Base-by-base conservation (phyloP, 2,113 vertebrate species). In the Forbesichthys agassizii region DNA sequence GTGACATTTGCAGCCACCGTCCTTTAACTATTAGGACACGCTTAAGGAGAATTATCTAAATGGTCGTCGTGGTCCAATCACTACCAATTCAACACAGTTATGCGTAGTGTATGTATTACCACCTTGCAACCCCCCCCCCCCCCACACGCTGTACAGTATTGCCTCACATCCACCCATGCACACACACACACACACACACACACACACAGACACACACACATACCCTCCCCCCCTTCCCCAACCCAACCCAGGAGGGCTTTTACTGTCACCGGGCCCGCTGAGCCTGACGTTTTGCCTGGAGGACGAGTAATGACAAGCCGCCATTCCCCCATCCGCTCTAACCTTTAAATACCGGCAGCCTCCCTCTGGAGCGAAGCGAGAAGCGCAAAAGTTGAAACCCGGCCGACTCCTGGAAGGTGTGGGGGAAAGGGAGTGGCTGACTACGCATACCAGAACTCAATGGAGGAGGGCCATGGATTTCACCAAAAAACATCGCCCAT, bases 331-430 rank as follows among this genome's bases (percentile, higher is more conserved):
- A 89, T 89, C 83, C 74, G 51, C 72, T 83, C 71, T 89, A 86
- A 92, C 91, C 89, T 92, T 93, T 90, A 84, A 48, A 68, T 60
- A 59, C 16, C 33, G 27, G 27, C 27, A 27, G 27, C 27, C 27
- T 27, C 20, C 20, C 20, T 20, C 20, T 20, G 20, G 20, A 20
- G 20, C 27, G 27, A 27, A 27, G 27, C 2, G 27, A 27, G 27
- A 27, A 27, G 27, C 27, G 2, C 27, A 27, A 27, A 27, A 2
- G 27, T 27, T 27, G 27, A 2, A 27, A 27, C 2, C 2, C 27
- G 27, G 2, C 27, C 2, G 27, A 27, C 27, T 27, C 27, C 27
- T 27, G 27, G 27, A 27, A 27, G 27, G 27, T 27, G 27, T 27
- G 2, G 2, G 27, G 27, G 27, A 27, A 27, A 27, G 27, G 27